Evolutionary conservation across 1,140 invertebrate genomes (phyloP).

Genomic region (Mycetomoellerius zeteki): DNA sequence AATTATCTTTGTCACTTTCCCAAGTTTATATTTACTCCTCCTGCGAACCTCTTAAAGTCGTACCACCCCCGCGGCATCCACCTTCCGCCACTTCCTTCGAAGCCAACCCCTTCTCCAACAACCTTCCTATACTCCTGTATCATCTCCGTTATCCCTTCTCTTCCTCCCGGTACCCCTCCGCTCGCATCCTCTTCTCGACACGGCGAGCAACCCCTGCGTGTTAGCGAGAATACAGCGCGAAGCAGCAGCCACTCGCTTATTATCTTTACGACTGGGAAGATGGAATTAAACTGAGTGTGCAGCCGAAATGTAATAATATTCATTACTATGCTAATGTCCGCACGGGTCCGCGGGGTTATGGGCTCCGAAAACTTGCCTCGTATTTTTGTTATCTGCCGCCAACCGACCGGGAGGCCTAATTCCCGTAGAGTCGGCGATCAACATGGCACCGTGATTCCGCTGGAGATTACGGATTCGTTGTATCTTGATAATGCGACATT

Average conservation of each 20-base stretch:
- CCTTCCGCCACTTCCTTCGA: slow-evolving; percentile 70
- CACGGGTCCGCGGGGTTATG: slow-evolving; percentile 82
- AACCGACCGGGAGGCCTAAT: slow-evolving; percentile 76
- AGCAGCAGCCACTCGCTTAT: slow-evolving; percentile 84
- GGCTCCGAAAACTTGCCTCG: slow-evolving; percentile 84
- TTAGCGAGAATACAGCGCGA: slow-evolving; percentile 71
- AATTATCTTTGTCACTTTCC: slow-evolving; percentile 88
- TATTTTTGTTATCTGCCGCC: slow-evolving; percentile 86
- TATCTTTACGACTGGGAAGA: slow-evolving; percentile 87
- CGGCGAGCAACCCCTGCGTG: slow-evolving; percentile 39
- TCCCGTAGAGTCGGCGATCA: slow-evolving; percentile 70
- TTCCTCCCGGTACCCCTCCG: slow-evolving; percentile 33
- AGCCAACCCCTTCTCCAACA: slow-evolving; percentile 7
- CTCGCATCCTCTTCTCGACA: slow-evolving; percentile 44
- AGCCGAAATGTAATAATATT: slow-evolving; percentile 87
- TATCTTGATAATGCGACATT: slow-evolving; percentile 40
- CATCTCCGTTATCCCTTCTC: slow-evolving; percentile 62
- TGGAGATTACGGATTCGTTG: slow-evolving; percentile 31
- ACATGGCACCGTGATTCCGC: slow-evolving; percentile 45
- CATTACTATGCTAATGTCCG: slow-evolving; percentile 87
- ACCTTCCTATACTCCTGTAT: slow-evolving; percentile 60
- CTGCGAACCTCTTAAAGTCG: slow-evolving; percentile 85
- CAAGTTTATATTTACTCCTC: slow-evolving; percentile 87
- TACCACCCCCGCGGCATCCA: slow-evolving; percentile 70
- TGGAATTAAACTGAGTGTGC: slow-evolving; percentile 87